Base-by-base conservation (phyloP, 2,888 invertebrate genomes). In the Timandra comae region DNA sequence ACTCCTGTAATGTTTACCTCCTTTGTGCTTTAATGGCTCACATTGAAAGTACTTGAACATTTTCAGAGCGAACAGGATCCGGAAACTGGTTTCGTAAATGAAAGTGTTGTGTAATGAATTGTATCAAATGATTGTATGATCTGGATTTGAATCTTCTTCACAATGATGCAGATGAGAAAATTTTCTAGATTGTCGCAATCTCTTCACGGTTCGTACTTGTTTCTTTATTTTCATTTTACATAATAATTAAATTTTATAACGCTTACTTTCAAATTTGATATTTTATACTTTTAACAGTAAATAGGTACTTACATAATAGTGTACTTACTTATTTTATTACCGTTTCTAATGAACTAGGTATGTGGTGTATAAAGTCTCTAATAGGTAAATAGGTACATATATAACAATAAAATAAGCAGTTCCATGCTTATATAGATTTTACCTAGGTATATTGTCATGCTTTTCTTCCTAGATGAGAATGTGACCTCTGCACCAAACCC, bases 161-260 rank as follows among this genome's bases (percentile, higher is more conserved):
- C 52, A 55, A 84, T 85, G 81, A 68, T 84, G 72, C 79, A 82
- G 53, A 73, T 65, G 52, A 71, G 78, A 65, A 82, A 74, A 61
- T 63, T 76, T 60, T 74, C 78, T 58, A 69, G 80, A 52, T 76
- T 81, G 42, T 78, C 80, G 36, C 63, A 79, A 63, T 81, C 82
- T 46, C 71, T 81, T 52, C 70, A 76, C 49, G 84, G 85, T 84
- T 63, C 52, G 81, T 81, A 70, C n/a, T n/a, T n/a, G n/a, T n/a
- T n/a, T 55, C 12, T 32, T 19, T 28, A 29, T 35, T 41, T 38
- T 10, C 11, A 24, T 7, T 24, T 7, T 11, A 24, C n/a, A n/a
- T n/a, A n/a, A n/a, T n/a, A n/a, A n/a, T n/a, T n/a, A n/a, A n/a
- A n/a, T n/a, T n/a, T n/a, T n/a, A n/a, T n/a, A n/a, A n/a, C n/a